Conservation (phyloP, 2,797 vertebrate species). For the Glyptemys insculpta region DNA sequence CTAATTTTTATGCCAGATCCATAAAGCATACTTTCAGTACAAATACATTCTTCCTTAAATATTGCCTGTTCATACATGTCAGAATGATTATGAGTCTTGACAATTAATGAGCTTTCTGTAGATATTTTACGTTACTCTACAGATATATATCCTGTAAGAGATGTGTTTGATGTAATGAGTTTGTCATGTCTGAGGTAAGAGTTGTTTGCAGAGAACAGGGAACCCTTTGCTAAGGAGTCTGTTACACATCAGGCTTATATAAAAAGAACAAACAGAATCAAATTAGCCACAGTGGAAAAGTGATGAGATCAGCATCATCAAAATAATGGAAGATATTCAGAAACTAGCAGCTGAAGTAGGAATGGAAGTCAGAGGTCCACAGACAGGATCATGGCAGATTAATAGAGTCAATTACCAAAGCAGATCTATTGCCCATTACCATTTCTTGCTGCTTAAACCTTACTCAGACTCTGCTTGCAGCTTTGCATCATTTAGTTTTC, state of each 20-base stretch:
- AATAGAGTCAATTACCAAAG: too few relatives aligned
- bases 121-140: neutral
- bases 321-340: neutral
- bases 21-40: too few relatives aligned
- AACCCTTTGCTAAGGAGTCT: neutral
- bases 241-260: neutral
- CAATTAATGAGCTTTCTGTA: neutral
- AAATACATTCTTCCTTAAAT: neutral
- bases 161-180: neutral
- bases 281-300: neutral
- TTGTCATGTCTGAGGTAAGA: too few relatives aligned
- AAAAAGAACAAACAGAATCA: neutral
- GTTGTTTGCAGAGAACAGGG: neutral
- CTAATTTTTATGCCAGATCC: too few relatives aligned
- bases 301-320: rapidly evolving
- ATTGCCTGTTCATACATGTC: neutral
- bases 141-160: too few relatives aligned
- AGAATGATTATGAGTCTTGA: neutral
- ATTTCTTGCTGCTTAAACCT: neutral
- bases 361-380: too few relatives aligned
- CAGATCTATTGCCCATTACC: neutral
- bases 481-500: neutral
- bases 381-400: too few relatives aligned
- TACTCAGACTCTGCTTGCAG: neutral
- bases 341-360: neutral